Conservation (phyloP, 2,888 invertebrate genomes). For the Pammene aurita region DNA sequence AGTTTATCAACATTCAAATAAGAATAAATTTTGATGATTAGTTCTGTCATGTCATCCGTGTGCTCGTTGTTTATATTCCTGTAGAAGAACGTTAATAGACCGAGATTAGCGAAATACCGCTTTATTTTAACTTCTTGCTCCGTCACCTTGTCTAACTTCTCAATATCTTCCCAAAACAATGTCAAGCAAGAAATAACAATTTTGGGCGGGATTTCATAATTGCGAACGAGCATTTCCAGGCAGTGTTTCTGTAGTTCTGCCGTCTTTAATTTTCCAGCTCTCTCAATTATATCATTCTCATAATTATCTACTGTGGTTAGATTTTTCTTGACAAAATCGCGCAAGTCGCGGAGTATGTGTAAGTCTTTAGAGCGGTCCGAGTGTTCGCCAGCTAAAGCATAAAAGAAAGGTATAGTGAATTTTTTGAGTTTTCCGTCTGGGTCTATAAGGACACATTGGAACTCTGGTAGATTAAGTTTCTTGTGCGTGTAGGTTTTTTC, state of each 20-base stretch:
- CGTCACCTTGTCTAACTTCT: slow-evolving; percentile 49
- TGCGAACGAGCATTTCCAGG: slow-evolving; percentile 87
- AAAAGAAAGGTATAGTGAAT: slow-evolving; percentile 95
- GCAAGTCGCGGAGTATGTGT: slow-evolving; percentile 91
- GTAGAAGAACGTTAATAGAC: slow-evolving; percentile 66
- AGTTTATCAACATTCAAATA: slow-evolving; percentile 51
- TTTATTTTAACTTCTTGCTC: slow-evolving; percentile 58
- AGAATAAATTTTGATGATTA: slow-evolving; percentile 58
- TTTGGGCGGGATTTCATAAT: slow-evolving; percentile 85
- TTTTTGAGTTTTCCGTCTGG: slow-evolving; percentile 92
- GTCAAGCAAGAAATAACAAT: slow-evolving; percentile 79
- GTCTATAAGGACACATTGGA: slow-evolving; percentile 91
- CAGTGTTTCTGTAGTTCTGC: slow-evolving; percentile 88
- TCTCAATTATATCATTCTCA: slow-evolving; percentile 79
- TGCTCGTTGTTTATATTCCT: slow-evolving; percentile 64
- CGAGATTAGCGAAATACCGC: slow-evolving; percentile 66
- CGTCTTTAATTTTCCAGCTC: slow-evolving; percentile 86
- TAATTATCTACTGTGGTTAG: slow-evolving; percentile 77
- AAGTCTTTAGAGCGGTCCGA: slow-evolving; percentile 94
- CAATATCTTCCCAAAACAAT: slow-evolving; percentile 74
- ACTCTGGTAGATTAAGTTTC: slow-evolving; percentile 84
- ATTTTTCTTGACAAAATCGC: slow-evolving; percentile 85
- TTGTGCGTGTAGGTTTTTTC: slow-evolving; percentile 81
- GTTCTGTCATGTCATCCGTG: slow-evolving; percentile 62
- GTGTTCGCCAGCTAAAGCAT: slow-evolving; percentile 93